Conservation (phyloP, 1,140 invertebrate genomes). For the Papilio xuthus region DNA sequence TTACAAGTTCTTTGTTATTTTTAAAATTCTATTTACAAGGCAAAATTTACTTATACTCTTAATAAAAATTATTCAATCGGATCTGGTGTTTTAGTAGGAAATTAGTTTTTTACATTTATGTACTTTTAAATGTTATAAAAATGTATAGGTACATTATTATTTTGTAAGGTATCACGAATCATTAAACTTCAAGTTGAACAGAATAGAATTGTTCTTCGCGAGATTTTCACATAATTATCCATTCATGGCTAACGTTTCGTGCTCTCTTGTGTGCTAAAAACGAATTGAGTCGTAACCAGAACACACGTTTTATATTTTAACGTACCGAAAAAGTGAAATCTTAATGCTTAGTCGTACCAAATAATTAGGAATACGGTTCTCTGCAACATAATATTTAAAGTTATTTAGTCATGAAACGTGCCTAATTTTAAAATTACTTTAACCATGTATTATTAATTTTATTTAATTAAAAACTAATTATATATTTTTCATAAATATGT, state of each 20-base stretch:
- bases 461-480: too few relatives aligned
- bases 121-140: too few relatives aligned
- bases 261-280: constrained; percentile 4
- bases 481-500: too few relatives aligned
- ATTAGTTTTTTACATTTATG: too few relatives aligned
- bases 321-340: not conserved
- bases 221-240: constrained; percentile 17
- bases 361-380: not conserved
- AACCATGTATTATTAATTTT: too few relatives aligned
- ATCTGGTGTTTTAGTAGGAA: too few relatives aligned
- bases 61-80: too few relatives aligned
- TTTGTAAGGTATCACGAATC: not conserved
- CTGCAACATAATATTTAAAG: not conserved
- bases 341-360: not conserved
- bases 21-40: too few relatives aligned
- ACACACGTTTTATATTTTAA: not conserved
- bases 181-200: not conserved
- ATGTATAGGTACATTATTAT: not conserved
- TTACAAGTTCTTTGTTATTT: too few relatives aligned
- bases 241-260: constrained; percentile 18
- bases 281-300: constrained; percentile 1
- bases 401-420: not conserved
- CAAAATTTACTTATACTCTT: too few relatives aligned
- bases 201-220: not conserved
- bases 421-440: not conserved